Evolutionary conservation across 2,113 vertebrate genomes (phyloP).

Genomic region (Alexandromys fortis): DNA sequence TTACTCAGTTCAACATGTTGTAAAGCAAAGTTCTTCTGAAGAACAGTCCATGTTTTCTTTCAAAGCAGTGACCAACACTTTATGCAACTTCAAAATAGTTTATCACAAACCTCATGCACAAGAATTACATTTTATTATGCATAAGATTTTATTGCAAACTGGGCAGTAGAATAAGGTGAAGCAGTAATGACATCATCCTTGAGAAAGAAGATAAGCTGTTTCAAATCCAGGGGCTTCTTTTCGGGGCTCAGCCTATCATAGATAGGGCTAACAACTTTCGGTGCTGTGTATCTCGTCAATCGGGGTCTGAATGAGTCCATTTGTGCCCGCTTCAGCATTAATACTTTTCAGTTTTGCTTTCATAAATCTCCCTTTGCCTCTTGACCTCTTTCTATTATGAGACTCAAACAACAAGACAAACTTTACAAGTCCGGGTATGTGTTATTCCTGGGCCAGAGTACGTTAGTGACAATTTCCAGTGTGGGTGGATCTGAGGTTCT

Average conservation of each 20-base stretch:
- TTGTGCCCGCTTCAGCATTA: background rate
- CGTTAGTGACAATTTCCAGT: constrained; percentile 80
- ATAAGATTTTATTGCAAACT: constrained; percentile 46
- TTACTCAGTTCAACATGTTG: background rate
- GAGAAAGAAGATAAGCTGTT: background rate
- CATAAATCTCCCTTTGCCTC: constrained; percentile 37
- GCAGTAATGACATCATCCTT: background rate
- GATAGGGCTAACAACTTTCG: background rate
- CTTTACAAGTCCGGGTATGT: constrained; percentile 33
- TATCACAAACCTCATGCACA: background rate
- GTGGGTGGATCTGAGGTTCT: constrained; percentile 81
- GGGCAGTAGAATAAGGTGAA: background rate
- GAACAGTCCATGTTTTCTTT: constrained; percentile 37
- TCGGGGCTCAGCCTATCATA: background rate
- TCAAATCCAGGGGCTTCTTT: background rate
- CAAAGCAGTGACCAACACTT: background rate
- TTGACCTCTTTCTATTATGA: constrained; percentile 61
- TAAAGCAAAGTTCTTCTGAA: constrained; percentile 39
- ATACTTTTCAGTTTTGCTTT: constrained; percentile 33
- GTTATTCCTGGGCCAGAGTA: constrained; percentile 73
- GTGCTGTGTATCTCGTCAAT: background rate
- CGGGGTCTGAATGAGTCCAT: background rate
- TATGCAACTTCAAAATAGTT: background rate
- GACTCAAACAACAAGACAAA: constrained; percentile 52
- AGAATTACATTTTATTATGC: background rate